phyloP scores from a whole-genome alignment of 2,888 invertebrate species.

The Phlogophora meticulosa region DNA sequence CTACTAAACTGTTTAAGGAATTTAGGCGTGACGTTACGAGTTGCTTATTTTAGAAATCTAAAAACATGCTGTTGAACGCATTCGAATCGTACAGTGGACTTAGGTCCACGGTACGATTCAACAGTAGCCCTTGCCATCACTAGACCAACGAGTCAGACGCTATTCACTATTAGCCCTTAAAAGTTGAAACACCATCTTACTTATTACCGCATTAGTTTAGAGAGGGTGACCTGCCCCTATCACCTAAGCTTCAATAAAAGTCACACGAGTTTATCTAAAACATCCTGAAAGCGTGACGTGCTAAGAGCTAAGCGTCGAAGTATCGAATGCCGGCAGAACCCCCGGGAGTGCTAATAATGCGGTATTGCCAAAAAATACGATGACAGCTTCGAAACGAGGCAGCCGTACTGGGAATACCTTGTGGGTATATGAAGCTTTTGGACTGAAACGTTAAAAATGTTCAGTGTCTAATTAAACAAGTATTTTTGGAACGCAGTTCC shows the following conservation, averaged over 20 bases:
- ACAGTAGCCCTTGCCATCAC: too few species aligned
- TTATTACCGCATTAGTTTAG: not conserved
- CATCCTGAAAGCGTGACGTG: constrained; percentile 56
- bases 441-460: not conserved
- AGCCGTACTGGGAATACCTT: constrained; percentile 66
- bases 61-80: too few species aligned
- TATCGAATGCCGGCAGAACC: constrained; percentile 60
- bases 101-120: too few species aligned
- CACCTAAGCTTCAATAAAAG: constrained; percentile 33
- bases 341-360: constrained; percentile 69
- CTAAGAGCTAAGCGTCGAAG: constrained; percentile 67
- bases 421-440: constrained; percentile 31
- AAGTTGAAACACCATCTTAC: too few species aligned
- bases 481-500: too few species aligned
- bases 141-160: too few species aligned
- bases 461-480: not conserved
- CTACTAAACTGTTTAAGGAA: too few species aligned
- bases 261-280: constrained; percentile 59
- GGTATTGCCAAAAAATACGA: constrained; percentile 73
- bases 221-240: not conserved
- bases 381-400: constrained; percentile 59
- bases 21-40: too few species aligned
- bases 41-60: too few species aligned
- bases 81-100: too few species aligned
- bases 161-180: too few species aligned